A percentile compares a stretch with the other conserved stretches of the same genome.
Evolutionary conservation across 2,113 vertebrate species (phyloP).

Genomic region (Oreochromis tanganicae): DNA sequence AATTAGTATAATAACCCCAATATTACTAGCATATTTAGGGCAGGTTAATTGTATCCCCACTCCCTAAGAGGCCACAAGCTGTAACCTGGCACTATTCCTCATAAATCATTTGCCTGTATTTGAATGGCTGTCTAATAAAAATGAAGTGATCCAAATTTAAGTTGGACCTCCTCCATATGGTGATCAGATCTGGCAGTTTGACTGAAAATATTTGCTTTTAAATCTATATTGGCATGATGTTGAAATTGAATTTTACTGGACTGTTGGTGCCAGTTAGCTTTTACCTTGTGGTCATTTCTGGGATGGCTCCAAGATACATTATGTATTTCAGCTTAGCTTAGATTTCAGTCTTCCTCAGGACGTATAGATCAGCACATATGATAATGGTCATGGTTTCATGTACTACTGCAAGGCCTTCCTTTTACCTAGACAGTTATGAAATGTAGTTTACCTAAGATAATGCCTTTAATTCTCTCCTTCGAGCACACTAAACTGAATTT

Average conservation of each 20-base stretch:
- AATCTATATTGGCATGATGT: background rate
- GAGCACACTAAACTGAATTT: background rate
- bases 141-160: background rate
- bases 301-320: slow-evolving; percentile 23
- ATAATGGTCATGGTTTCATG: slow-evolving; percentile 25
- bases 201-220: background rate
- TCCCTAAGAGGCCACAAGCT: background rate
- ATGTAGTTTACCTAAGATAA: background rate
- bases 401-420: background rate
- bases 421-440: background rate
- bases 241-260: background rate
- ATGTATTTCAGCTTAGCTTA: slow-evolving; percentile 47
- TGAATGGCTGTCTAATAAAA: background rate
- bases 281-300: background rate
- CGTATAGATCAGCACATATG: background rate
- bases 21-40: background rate
- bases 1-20: background rate
- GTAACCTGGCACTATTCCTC: background rate
- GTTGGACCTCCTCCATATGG: background rate
- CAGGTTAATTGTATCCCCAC: background rate
- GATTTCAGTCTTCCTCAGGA: slow-evolving; percentile 30
- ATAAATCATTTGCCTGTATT: background rate
- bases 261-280: background rate
- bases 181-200: background rate
- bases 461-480: background rate